phyloP scores from a whole-genome alignment of 2,888 invertebrate species.

The Orchestes rusci region DNA sequence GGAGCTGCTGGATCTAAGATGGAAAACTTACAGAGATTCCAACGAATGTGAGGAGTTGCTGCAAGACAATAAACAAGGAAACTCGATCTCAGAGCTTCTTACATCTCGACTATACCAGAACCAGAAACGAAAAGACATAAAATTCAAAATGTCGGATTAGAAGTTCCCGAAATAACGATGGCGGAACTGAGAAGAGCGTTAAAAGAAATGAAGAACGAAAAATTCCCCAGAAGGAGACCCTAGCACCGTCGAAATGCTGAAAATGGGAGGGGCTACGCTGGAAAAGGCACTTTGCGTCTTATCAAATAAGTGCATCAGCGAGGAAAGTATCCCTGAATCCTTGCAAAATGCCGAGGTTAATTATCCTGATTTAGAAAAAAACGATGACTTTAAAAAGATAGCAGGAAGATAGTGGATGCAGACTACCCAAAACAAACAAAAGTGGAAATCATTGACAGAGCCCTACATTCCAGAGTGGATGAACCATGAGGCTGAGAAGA shows the following conservation, averaged over 20 bases:
- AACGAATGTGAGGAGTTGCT: too few relatives aligned
- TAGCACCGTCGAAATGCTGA: not conserved
- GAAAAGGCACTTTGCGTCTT: not conserved
- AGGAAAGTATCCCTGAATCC: not conserved
- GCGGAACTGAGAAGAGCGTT: not conserved
- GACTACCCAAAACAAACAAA: too few relatives aligned
- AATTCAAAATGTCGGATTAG: not conserved
- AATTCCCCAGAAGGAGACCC: not conserved
- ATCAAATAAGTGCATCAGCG: not conserved
- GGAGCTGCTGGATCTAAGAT: too few relatives aligned
- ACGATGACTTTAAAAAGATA: not conserved
- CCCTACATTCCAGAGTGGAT: too few relatives aligned
- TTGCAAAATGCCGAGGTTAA: not conserved
- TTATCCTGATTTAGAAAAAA: too few relatives aligned
- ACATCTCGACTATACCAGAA: not conserved
- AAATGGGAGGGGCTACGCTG: not conserved
- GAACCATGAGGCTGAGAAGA: too few relatives aligned
- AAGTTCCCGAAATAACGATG: not conserved
- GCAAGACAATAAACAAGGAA: too few relatives aligned
- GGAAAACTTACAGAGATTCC: too few relatives aligned
- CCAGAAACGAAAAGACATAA: too few relatives aligned
- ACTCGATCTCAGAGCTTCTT: not conserved
- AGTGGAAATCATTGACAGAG: too few relatives aligned
- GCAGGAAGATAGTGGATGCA: too few relatives aligned
- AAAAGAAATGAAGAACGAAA: not conserved